These are phyloP conservation scores for Dione vanillae DNA, from an alignment of 2,888 invertebrate species.

Conservation along the genomic window DNA sequence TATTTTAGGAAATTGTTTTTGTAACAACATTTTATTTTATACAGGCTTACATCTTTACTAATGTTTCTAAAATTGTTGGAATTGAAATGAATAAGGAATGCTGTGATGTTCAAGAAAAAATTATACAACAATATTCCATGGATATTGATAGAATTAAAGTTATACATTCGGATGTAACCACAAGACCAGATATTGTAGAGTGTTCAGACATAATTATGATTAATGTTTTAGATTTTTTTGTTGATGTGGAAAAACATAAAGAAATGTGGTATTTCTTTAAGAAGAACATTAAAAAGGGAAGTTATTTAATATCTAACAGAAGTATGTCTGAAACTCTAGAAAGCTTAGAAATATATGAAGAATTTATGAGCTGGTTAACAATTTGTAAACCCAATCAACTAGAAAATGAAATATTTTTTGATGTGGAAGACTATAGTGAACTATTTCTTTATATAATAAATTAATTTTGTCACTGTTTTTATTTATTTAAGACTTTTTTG, in stretches of 20 bases:
- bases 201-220: conserved; percentile 86
- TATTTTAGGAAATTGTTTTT: conserved; percentile 2
- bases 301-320: conserved; percentile 85
- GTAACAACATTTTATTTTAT: conserved; percentile 50
- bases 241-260: conserved; percentile 82
- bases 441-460: conserved; percentile 75
- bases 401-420: conserved; percentile 76
- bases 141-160: conserved; percentile 80
- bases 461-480: conserved; percentile 54
- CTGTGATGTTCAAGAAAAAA: conserved; percentile 85
- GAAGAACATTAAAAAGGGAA: conserved; percentile 80
- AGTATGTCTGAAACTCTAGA: conserved; percentile 82
- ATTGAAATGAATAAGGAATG: conserved; percentile 88
- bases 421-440: conserved; percentile 70
- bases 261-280: conserved; percentile 86
- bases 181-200: conserved; percentile 79
- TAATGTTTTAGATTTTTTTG: conserved; percentile 89
- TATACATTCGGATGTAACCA: conserved; percentile 84
- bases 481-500: background rate
- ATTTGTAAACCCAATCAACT: conserved; percentile 70
- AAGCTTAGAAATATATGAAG: conserved; percentile 75
- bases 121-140: conserved; percentile 82
- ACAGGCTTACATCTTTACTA: conserved; percentile 86
- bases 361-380: conserved; percentile 77
- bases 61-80: conserved; percentile 85